Evolutionary conservation across 2,113 vertebrate genomes (phyloP).

Genomic region (Archilochus colubris): DNA sequence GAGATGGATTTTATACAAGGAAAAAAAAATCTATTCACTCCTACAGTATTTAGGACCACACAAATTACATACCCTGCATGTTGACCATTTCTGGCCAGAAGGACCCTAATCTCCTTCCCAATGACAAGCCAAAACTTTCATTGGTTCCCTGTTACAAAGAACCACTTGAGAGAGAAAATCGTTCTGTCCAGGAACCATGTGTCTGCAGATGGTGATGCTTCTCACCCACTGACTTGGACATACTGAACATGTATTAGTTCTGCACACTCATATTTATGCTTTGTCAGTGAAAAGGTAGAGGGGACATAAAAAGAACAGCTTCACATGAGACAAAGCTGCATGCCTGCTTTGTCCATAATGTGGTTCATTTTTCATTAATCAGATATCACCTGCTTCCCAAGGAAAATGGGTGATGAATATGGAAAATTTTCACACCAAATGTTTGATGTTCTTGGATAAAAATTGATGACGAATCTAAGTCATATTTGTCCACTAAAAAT

Average conservation of each 20-base stretch:
- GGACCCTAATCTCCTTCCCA: background rate
- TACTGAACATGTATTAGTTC: background rate
- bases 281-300: background rate
- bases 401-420: background rate
- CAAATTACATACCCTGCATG: background rate
- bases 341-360: background rate
- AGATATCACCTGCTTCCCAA: background rate
- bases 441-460: background rate
- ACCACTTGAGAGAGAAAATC: background rate
- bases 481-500: background rate
- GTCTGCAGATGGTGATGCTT: rapidly evolving
- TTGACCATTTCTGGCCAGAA: background rate
- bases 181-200: rapidly evolving
- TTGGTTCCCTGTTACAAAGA: background rate
- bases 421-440: background rate
- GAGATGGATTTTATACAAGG: background rate
- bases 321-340: background rate
- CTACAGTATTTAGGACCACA: background rate
- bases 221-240: rapidly evolving
- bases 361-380: background rate
- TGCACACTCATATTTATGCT: background rate
- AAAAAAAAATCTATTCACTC: background rate
- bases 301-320: background rate
- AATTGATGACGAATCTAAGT: background rate
- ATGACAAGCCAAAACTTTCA: background rate